phyloP scores from a whole-genome alignment of 2,797 vertebrate species.

The Allobates femoralis region DNA sequence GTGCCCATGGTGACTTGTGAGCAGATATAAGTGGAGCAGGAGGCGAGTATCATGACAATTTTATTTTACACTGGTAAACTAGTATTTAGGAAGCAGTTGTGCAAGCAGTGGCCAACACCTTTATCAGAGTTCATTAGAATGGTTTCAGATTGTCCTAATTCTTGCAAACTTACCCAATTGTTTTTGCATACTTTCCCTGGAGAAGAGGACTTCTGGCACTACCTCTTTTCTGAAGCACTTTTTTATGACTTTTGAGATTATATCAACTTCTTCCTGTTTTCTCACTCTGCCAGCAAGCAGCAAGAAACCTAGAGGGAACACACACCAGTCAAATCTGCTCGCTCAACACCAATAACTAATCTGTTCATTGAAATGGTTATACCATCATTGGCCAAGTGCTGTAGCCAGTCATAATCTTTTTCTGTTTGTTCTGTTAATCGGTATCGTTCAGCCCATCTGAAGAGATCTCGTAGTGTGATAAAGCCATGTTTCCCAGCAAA shows the following conservation, averaged over 20 bases:
- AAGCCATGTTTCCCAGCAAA: slow-evolving; percentile 98
- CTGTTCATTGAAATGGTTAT: slow-evolving; percentile 48
- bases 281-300: slow-evolving; percentile 93
- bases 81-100: no score
- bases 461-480: slow-evolving; percentile 94
- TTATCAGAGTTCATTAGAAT: neutral
- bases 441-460: slow-evolving; percentile 96
- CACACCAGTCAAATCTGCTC: neutral
- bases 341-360: neutral
- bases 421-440: slow-evolving; percentile 84
- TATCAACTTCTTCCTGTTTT: slow-evolving; percentile 87
- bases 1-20: no score
- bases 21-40: no score
- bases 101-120: no score
- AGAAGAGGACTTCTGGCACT: slow-evolving; percentile 85
- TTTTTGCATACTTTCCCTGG: slow-evolving; percentile 81
- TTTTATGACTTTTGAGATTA: slow-evolving; percentile 87
- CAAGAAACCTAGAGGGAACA: slow-evolving; percentile 85
- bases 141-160: neutral
- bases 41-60: no score
- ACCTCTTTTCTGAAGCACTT: slow-evolving; percentile 93
- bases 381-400: slow-evolving; percentile 95
- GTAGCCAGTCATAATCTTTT: slow-evolving; percentile 90
- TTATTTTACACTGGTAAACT: no score
- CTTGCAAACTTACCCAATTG: slow-evolving; percentile 83